These are phyloP conservation scores for Paramormyrops hopkinsi DNA, from an alignment of 2,797 vertebrate genomes.

Conservation along the genomic window DNA sequence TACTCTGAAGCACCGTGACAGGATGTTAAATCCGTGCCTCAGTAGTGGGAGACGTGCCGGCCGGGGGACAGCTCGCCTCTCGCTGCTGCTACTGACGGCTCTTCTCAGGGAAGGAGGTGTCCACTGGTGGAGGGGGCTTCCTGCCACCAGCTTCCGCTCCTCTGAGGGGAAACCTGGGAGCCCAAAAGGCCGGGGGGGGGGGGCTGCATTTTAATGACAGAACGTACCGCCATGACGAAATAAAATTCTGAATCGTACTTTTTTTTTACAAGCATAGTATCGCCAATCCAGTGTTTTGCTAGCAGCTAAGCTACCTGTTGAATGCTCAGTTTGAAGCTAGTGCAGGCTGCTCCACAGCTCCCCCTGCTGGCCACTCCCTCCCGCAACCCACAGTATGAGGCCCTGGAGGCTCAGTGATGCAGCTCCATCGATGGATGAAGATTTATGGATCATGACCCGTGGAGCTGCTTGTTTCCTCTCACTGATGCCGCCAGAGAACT, in stretches of 20 bases:
- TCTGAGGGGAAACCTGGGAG: neutral
- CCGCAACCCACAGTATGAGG: neutral
- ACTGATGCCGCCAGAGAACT: neutral
- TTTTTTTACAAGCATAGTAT: neutral
- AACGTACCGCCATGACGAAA: neutral
- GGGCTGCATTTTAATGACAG: neutral
- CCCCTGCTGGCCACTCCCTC: neutral
- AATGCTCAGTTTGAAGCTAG: neutral
- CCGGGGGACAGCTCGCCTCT: constrained; percentile 39
- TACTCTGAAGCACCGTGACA: constrained; percentile 43
- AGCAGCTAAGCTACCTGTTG: neutral
- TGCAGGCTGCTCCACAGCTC: neutral
- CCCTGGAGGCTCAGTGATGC: neutral
- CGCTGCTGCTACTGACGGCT: constrained; percentile 40
- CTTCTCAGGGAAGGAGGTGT: constrained; percentile 35
- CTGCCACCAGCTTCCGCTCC: constrained; percentile 26
- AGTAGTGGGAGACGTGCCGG: constrained; percentile 43
- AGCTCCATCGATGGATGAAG: neutral
- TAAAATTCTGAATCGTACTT: neutral
- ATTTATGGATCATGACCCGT: neutral
- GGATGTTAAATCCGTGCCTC: constrained; percentile 47
- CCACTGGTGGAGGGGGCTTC: constrained; percentile 31
- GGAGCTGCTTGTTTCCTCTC: neutral
- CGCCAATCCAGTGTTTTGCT: neutral
- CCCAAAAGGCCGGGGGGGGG: neutral